phyloP scores from a whole-genome alignment of 2,888 invertebrate species.

The Caradrina kadenii region DNA sequence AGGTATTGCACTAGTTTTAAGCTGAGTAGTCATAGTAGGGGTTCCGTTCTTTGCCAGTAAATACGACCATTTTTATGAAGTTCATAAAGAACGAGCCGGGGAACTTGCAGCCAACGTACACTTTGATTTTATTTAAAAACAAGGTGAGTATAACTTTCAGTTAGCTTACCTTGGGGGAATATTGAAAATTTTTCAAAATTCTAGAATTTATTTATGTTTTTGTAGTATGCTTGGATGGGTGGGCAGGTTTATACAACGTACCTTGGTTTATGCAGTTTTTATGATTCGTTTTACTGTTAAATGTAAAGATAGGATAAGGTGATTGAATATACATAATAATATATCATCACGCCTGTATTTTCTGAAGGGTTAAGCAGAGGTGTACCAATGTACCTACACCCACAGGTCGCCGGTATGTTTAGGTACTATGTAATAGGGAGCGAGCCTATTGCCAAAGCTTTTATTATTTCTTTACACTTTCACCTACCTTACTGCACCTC shows the following conservation, averaged over 20 bases:
- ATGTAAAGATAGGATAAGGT: too few species aligned
- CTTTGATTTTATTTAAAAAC: conserved; percentile 79
- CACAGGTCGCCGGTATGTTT: too few species aligned
- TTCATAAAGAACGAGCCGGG: conserved; percentile 69
- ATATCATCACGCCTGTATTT: too few species aligned
- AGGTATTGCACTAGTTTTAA: background rate
- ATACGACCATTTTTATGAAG: conserved; percentile 72
- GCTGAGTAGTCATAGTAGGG: conserved; percentile 40
- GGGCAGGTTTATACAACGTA: background rate
- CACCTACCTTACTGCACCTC: too few species aligned
- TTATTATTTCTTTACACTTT: too few species aligned
- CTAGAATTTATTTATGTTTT: conserved; percentile 16
- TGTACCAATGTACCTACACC: too few species aligned
- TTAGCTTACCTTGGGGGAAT: conserved; percentile 64
- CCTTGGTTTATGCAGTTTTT: background rate
- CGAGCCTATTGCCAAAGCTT: too few species aligned
- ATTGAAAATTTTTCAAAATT: conserved; percentile 68
- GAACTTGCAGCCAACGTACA: conserved; percentile 61
- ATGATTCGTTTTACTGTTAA: too few species aligned
- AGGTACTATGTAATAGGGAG: too few species aligned
- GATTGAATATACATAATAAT: too few species aligned
- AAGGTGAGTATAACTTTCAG: conserved; percentile 67
- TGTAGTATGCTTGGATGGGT: conserved; percentile 9
- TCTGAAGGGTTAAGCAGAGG: too few species aligned
- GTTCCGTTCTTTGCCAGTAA: conserved; percentile 52